Evolutionary conservation across 1,140 invertebrate species (phyloP).

Genomic region (Bombyx mori): DNA sequence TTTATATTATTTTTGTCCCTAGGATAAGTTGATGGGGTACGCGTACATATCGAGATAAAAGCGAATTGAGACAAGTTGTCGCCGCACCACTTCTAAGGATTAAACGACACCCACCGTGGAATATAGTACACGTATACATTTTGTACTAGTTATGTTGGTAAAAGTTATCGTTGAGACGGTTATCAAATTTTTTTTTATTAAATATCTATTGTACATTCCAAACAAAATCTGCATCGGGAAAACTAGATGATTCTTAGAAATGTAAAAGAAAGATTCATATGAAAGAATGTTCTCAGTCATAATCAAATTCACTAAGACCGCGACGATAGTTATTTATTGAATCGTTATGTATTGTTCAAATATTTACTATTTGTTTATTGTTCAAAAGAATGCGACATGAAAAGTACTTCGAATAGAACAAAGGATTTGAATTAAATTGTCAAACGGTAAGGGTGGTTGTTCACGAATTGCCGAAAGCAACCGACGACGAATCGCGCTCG

Average conservation of each 20-base stretch:
- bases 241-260: too few species aligned
- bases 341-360: not conserved
- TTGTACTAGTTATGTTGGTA: too few species aligned
- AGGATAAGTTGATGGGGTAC: conserved; percentile 22
- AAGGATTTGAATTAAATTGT: conserved; percentile 1
- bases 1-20: conserved; percentile 62
- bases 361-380: not conserved
- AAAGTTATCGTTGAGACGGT: too few species aligned
- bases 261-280: too few species aligned
- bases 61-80: conserved; percentile 52
- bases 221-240: too few species aligned
- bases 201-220: too few species aligned
- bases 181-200: too few species aligned
- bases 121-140: too few species aligned
- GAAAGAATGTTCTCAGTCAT: too few species aligned
- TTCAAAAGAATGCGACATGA: not conserved
- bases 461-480: conserved; percentile 19
- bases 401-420: not conserved
- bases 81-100: conserved; percentile 48
- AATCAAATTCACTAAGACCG: too few species aligned
- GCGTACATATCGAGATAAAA: conserved; percentile 57
- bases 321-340: too few species aligned
- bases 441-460: conserved; percentile 6
- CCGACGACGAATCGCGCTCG: conserved; percentile 2
- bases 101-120: conserved; percentile 20